phyloP scores from a whole-genome alignment of 2,888 invertebrate species.

The Caenorhabditis sp. region DNA sequence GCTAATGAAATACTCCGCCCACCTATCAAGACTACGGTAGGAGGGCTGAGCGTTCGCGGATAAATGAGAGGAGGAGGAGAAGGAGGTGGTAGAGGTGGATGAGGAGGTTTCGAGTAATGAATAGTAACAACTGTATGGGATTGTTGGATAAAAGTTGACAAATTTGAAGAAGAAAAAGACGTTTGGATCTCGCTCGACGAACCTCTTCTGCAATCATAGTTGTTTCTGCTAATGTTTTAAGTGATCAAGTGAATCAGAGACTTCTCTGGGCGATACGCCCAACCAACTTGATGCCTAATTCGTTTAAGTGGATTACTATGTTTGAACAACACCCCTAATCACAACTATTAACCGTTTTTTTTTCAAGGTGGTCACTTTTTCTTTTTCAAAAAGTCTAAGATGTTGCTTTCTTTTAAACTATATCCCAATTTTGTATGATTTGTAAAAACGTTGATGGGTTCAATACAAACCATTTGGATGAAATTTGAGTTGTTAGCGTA shows the following conservation, averaged over 20 bases:
- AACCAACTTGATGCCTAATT: constrained; percentile 61
- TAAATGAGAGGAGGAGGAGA: constrained; percentile 18
- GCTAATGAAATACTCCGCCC: constrained; percentile 55
- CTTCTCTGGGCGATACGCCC: constrained; percentile 52
- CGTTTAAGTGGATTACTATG: constrained; percentile 66
- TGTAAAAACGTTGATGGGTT: too few relatives aligned
- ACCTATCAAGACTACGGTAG: constrained; percentile 50
- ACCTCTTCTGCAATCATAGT: constrained; percentile 46
- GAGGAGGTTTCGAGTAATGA: constrained; percentile 9
- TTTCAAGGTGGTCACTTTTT: constrained; percentile 18
- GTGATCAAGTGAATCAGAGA: constrained; percentile 54
- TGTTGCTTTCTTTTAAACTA: too few relatives aligned
- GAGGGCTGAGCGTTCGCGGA: constrained; percentile 35
- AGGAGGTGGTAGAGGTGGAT: constrained; percentile 3
- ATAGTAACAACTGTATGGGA: constrained; percentile 6
- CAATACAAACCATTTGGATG: constrained; percentile 23
- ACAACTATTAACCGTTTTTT: constrained; percentile 57
- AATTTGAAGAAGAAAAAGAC: constrained; percentile 7
- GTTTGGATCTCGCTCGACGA: constrained; percentile 36
- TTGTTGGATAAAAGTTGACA: constrained; percentile 15
- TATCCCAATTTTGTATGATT: constrained; percentile 21
- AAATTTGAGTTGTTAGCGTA: constrained; percentile 44
- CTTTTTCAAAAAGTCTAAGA: too few relatives aligned
- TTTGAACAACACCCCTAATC: constrained; percentile 56
- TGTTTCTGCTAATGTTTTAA: constrained; percentile 64